Base-by-base conservation (phyloP, 1,140 invertebrate genomes). In the Zeugodacus cucurbitae region DNA sequence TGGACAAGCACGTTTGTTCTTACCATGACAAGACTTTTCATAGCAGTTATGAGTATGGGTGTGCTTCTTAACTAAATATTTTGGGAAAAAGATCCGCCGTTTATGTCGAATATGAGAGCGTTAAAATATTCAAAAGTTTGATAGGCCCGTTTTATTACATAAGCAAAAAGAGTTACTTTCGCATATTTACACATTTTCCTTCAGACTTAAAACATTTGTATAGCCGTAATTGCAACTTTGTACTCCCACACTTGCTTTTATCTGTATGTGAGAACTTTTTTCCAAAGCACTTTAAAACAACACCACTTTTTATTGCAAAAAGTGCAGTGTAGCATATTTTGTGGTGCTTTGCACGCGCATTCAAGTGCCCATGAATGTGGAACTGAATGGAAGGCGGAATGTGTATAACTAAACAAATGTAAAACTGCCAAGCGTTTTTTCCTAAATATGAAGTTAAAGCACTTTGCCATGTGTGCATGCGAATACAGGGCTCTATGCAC, bases 301-400 rank as follows among this genome's bases (percentile, higher is more conserved):
- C 32, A 29, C 37, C 37, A 26, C 59, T 70, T 74, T 74, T 41
- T 44, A 44, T 41, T 44, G 37, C 70, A 74, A 74, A 34, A 34
- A 20, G 70, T 22, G 37, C 70, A 74, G 37, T 74, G 70, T 74
- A 44, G 70, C 37, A 41, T 41, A 41, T 34, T 41, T 74, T 74
- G 70, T 74, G 37, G 4, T 22, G 34, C 37, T 74, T 74, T 74
- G 17, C 70, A 74, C 70, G 70, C 70, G 70, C 70, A 22, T 41
- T 74, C 70, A 44, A 74, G 70, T 74, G 70, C 37, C 70, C 70
- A 74, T 74, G 70, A 74, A 74, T 74, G 37, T 22, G 37, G 70
- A 74, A 41, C 41, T 74, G 70, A 74, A 74, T 74, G n/a, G 70
- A n/a, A 8, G 6, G 22, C 2, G 37, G 34, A 74, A 54, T 54